Evolutionary conservation across 2,888 invertebrate genomes (phyloP).

Genomic region (Drepana falcataria): DNA sequence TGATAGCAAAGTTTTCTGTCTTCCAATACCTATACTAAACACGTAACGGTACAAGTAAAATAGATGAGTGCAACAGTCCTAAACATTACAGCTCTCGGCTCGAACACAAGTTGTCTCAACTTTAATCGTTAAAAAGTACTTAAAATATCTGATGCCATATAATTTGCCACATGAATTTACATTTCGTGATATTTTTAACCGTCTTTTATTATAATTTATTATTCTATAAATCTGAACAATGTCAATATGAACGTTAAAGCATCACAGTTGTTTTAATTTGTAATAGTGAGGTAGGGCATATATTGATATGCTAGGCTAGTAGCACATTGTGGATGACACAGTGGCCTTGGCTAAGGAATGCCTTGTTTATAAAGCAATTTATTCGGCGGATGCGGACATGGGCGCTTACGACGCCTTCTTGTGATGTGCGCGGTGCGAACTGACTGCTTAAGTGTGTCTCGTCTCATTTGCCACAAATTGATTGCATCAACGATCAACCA

Average conservation of each 20-base stretch:
- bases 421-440: neutral
- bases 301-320: constrained; percentile 62
- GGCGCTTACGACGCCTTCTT: neutral
- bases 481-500: no score
- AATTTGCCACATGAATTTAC: constrained; percentile 73
- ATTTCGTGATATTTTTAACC: constrained; percentile 71
- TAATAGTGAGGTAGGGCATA: constrained; percentile 54
- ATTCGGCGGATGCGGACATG: constrained; percentile 34
- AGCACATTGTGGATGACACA: constrained; percentile 66
- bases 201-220: constrained; percentile 63
- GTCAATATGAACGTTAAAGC: constrained; percentile 42
- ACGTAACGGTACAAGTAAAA: constrained; percentile 37
- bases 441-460: no score
- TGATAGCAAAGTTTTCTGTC: constrained; percentile 75
- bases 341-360: constrained; percentile 65
- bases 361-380: constrained; percentile 64
- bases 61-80: constrained; percentile 29
- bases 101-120: constrained; percentile 46
- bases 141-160: constrained; percentile 76
- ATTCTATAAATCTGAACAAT: constrained; percentile 56
- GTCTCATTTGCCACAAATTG: no score
- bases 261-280: constrained; percentile 40
- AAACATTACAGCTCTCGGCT: constrained; percentile 26
- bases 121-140: constrained; percentile 65
- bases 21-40: constrained; percentile 63